Evolutionary conservation across 2,888 invertebrate species (phyloP).

Genomic region (Andrena minutula): DNA sequence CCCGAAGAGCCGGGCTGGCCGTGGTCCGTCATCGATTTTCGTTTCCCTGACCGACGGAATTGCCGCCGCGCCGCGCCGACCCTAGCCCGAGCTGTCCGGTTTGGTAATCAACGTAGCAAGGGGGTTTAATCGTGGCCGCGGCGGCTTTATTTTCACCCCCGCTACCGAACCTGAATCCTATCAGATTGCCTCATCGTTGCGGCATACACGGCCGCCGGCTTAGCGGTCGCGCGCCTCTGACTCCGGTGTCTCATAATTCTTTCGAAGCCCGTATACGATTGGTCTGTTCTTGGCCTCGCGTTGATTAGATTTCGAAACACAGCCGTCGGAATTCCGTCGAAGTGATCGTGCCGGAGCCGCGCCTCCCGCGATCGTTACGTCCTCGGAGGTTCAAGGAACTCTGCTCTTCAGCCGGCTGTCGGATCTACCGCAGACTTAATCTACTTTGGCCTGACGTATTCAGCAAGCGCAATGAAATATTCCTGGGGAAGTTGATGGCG

Average conservation of each 20-base stretch:
- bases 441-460: too few relatives aligned
- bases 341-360: neutral
- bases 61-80: constrained; percentile 4
- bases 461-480: too few relatives aligned
- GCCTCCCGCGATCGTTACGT: too few relatives aligned
- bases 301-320: constrained; percentile 49
- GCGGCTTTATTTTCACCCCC: constrained; percentile 60
- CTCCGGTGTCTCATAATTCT: constrained; percentile 40
- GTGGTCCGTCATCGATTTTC: constrained; percentile 56
- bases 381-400: too few relatives aligned
- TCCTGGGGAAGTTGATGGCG: too few relatives aligned
- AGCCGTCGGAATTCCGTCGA: neutral
- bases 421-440: too few relatives aligned
- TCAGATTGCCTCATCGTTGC: constrained; percentile 53
- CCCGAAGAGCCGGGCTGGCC: constrained; percentile 10
- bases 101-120: constrained; percentile 61
- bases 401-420: too few relatives aligned
- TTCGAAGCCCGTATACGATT: constrained; percentile 27
- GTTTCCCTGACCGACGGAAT: constrained; percentile 29
- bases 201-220: constrained; percentile 39
- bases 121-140: constrained; percentile 62
- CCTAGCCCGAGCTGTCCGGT: constrained; percentile 41
- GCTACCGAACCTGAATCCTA: constrained; percentile 56
- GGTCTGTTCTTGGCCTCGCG: constrained; percentile 35
- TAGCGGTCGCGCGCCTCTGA: constrained; percentile 23